Evolutionary conservation across 2,113 vertebrate species (phyloP).

Genomic region (Alectura lathami): DNA sequence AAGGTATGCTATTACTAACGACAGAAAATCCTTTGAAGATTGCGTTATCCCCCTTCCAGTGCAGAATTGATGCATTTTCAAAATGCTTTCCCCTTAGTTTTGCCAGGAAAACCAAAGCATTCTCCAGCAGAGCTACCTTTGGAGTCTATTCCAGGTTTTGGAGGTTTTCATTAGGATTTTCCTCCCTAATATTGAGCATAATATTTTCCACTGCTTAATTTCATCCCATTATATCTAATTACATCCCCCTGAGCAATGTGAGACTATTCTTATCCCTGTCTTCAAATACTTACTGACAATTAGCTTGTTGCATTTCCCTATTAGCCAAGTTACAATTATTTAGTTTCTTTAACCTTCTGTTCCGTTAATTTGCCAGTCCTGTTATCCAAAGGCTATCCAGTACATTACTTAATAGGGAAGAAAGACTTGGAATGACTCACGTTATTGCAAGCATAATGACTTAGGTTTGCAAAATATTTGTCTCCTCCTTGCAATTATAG

Average conservation of each 20-base stretch:
- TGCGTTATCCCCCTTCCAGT: background rate
- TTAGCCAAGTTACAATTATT: constrained; percentile 53
- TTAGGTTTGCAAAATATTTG: constrained; percentile 9
- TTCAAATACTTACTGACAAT: constrained; percentile 39
- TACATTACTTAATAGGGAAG: constrained; percentile 33
- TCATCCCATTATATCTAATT: constrained; percentile 50
- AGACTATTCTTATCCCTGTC: constrained; percentile 44
- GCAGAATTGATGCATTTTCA: background rate
- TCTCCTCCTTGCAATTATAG: background rate
- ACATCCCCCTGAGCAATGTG: background rate
- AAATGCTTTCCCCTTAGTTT: background rate
- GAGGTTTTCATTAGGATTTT: constrained; percentile 27
- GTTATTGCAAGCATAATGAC: background rate
- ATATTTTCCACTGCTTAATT: constrained; percentile 59
- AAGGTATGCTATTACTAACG: background rate
- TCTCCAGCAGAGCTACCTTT: background rate
- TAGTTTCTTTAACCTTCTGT: constrained; percentile 68
- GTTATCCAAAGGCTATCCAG: constrained; percentile 19
- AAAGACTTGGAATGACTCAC: background rate
- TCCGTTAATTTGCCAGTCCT: constrained; percentile 61
- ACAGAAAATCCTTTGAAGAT: background rate
- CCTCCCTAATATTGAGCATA: background rate
- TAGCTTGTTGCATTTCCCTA: constrained; percentile 27
- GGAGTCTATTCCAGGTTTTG: background rate
- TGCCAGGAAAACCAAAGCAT: background rate